These are phyloP conservation scores for Helarctos malayanus DNA, from an alignment of 2,797 vertebrate genomes.

Conservation along the genomic window DNA sequence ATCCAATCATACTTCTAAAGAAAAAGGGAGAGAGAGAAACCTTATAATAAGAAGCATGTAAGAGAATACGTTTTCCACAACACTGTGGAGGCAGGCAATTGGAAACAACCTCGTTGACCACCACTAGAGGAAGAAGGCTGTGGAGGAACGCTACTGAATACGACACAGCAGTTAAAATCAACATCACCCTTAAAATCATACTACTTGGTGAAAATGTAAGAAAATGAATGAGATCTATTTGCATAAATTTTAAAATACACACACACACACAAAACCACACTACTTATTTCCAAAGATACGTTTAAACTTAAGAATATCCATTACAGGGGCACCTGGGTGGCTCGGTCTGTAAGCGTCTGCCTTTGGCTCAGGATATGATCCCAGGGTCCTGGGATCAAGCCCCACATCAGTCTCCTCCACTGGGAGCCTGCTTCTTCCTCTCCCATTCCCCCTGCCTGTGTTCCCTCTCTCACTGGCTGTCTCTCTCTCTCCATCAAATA, in stretches of 20 bases:
- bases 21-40: not conserved
- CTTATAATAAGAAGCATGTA: not conserved
- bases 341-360: too few species aligned
- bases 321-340: not conserved
- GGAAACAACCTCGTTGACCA: not conserved
- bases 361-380: too few species aligned
- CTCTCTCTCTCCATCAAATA: too few species aligned
- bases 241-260: not conserved
- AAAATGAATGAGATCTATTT: not conserved
- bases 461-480: too few species aligned
- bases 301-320: constrained; percentile 17
- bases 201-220: not conserved
- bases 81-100: not conserved
- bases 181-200: not conserved
- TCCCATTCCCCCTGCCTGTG: too few species aligned
- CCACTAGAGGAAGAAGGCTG: not conserved
- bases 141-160: not conserved
- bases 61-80: not conserved
- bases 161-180: not conserved
- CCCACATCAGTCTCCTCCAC: too few species aligned
- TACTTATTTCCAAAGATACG: constrained; percentile 9
- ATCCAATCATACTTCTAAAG: not conserved
- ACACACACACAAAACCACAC: not conserved
- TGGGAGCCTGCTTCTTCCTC: too few species aligned
- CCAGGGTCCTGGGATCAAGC: too few species aligned